Conservation (phyloP, 2,888 invertebrate species). For the Apeira syringaria region DNA sequence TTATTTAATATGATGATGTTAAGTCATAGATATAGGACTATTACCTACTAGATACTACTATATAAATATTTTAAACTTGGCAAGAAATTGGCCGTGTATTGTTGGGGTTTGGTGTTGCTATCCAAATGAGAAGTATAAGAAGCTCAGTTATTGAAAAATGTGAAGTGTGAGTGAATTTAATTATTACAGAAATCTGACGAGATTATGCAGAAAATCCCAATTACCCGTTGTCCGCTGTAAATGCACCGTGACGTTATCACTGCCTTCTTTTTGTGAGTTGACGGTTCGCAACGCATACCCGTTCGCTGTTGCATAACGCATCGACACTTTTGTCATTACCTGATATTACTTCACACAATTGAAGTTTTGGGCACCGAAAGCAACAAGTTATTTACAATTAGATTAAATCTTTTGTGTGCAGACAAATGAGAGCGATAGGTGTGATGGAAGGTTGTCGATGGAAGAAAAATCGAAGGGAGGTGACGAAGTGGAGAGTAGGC, state of each 20-base stretch:
- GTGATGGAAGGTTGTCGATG: slow-evolving; percentile 46
- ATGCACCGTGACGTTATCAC: slow-evolving; percentile 32
- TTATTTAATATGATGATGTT: too few relatives aligned
- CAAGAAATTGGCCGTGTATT: too few relatives aligned
- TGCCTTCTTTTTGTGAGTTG: slow-evolving; percentile 31
- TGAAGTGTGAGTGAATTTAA: background rate
- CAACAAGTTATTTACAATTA: slow-evolving; percentile 43
- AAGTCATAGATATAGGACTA: too few relatives aligned
- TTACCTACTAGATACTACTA: too few relatives aligned
- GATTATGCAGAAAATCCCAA: slow-evolving; percentile 15
- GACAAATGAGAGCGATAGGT: slow-evolving; percentile 44
- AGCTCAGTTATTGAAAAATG: too few relatives aligned
- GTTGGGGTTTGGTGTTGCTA: too few relatives aligned
- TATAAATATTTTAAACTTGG: too few relatives aligned
- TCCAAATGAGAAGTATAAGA: too few relatives aligned
- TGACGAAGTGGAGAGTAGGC: slow-evolving; percentile 13
- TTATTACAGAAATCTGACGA: background rate
- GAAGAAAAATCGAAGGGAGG: slow-evolving; percentile 39
- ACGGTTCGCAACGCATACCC: slow-evolving; percentile 30
- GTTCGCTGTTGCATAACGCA: slow-evolving; percentile 42
- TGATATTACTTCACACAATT: slow-evolving; percentile 28
- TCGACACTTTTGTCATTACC: slow-evolving; percentile 32
- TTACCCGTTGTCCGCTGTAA: slow-evolving; percentile 26
- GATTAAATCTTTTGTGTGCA: slow-evolving; percentile 37
- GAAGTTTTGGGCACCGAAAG: slow-evolving; percentile 35